These are phyloP conservation scores for Ambastaia sidthimunki DNA, from an alignment of 2,797 vertebrate species.

Conservation along the genomic window DNA sequence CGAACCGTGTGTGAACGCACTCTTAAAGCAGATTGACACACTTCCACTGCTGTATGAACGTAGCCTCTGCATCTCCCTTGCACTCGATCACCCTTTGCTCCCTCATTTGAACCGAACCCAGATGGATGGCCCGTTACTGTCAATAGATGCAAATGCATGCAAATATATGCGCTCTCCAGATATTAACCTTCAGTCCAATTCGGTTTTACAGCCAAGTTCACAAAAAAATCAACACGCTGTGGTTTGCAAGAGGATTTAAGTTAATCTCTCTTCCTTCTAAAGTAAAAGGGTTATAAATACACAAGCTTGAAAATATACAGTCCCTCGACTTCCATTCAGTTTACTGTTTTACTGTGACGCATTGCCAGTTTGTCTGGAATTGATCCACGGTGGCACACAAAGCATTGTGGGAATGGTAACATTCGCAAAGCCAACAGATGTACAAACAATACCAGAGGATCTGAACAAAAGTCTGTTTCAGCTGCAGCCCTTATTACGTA, in stretches of 20 bases:
- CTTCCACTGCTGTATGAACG: neutral
- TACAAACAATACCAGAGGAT: slow-evolving; percentile 39
- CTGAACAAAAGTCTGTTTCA: slow-evolving; percentile 39
- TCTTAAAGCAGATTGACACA: slow-evolving; percentile 5
- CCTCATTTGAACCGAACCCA: slow-evolving; percentile 13
- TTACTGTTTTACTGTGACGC: slow-evolving; percentile 20
- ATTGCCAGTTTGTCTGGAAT: slow-evolving; percentile 36
- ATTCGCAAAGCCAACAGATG: slow-evolving; percentile 58
- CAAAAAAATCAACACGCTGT: slow-evolving; percentile 25
- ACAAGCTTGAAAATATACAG: slow-evolving; percentile 34
- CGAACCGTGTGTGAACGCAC: neutral
- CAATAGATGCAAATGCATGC: slow-evolving; percentile 54
- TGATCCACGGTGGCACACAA: slow-evolving; percentile 33
- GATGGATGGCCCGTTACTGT: slow-evolving; percentile 48
- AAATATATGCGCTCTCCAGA: slow-evolving; percentile 47
- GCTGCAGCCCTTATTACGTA: slow-evolving; percentile 60
- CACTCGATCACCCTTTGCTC: slow-evolving; percentile 53
- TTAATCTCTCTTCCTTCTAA: slow-evolving; percentile 37
- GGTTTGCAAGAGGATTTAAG: slow-evolving; percentile 32
- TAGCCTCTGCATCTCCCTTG: slow-evolving; percentile 17
- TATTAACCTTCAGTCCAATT: slow-evolving; percentile 55
- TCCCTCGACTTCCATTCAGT: slow-evolving; percentile 30
- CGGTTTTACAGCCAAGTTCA: slow-evolving; percentile 46
- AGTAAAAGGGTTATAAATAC: slow-evolving; percentile 51
- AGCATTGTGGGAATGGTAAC: slow-evolving; percentile 40